Evolutionary conservation across 2,797 vertebrate genomes (phyloP).

Genomic region (Tachyglossus aculeatus): DNA sequence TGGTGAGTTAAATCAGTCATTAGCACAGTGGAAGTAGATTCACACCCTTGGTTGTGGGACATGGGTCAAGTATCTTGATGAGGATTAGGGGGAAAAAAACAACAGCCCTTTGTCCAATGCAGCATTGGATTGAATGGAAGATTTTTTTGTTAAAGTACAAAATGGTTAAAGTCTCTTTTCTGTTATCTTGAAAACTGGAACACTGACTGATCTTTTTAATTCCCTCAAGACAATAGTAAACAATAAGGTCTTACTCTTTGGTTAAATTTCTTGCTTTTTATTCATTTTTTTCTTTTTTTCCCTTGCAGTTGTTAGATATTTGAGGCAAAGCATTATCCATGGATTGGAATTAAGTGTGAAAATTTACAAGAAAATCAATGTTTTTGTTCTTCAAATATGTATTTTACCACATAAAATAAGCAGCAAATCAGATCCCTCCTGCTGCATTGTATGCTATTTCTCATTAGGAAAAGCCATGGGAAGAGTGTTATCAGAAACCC

Average conservation of each 20-base stretch:
- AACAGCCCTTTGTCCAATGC: background rate
- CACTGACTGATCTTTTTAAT: background rate
- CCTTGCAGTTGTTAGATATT: background rate
- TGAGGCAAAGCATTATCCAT: background rate
- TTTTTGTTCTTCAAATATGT: too few species aligned
- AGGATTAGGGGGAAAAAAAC: too few species aligned
- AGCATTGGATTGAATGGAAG: background rate
- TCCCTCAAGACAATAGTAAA: too few species aligned
- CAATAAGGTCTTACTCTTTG: background rate
- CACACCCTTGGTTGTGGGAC: background rate
- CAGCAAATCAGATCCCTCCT: too few species aligned
- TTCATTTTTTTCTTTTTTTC: background rate
- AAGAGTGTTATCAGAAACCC: too few species aligned
- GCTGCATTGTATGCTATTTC: too few species aligned
- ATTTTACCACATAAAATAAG: too few species aligned
- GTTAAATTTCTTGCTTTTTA: background rate
- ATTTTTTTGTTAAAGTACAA: background rate
- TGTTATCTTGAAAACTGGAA: conserved; percentile 15
- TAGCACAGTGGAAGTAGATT: background rate
- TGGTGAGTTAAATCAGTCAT: too few species aligned
- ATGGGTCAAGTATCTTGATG: background rate
- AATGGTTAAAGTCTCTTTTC: conserved; percentile 5
- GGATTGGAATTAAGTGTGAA: too few species aligned
- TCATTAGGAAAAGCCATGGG: too few species aligned
- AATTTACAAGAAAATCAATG: too few species aligned